Percentiles rank a stretch among this genome's conserved stretches.
Conservation (phyloP, 2,797 vertebrate genomes). For the Sphaeramia orbicularis region DNA sequence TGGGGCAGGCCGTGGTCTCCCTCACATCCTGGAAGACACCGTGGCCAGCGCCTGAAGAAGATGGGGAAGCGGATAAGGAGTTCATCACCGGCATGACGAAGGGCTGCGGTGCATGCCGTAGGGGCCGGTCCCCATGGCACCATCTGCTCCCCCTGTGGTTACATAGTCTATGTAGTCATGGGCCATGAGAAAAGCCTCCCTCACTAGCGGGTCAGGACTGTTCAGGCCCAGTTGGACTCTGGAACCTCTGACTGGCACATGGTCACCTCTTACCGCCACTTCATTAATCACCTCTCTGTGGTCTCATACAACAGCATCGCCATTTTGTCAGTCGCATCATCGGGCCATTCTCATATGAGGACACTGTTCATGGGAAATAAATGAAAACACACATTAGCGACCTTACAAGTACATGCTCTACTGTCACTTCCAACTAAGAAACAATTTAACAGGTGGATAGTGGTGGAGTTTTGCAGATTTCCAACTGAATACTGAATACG, state of each 20-base stretch:
- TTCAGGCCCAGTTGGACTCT: conserved; percentile 62
- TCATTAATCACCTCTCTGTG: conserved; percentile 14
- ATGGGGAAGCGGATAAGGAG: conserved; percentile 84
- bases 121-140: conserved; percentile 67
- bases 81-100: conserved; percentile 83
- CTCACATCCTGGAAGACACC: conserved; percentile 84
- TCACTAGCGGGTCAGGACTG: conserved; percentile 79
- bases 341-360: background rate
- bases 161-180: conserved; percentile 84
- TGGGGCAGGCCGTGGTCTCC: conserved; percentile 74
- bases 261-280: background rate
- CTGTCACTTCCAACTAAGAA: background rate
- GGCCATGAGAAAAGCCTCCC: conserved; percentile 83
- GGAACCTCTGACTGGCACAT: conserved; percentile 70
- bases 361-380: conserved; percentile 4
- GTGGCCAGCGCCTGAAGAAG: conserved; percentile 87
- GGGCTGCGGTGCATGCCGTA: conserved; percentile 67
- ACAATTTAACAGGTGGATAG: background rate
- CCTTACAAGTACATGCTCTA: background rate
- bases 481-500: too few relatives aligned
- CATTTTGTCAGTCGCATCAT: conserved; percentile 8
- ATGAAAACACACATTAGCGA: background rate
- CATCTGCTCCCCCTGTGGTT: conserved; percentile 62
- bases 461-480: too few relatives aligned
- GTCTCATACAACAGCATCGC: conserved; percentile 19